A percentile compares a stretch with the other conserved stretches of the same genome.
These are phyloP conservation scores for Cremastinae sp. DNA, from an alignment of 2,888 invertebrate species.

Conservation along the genomic window DNA sequence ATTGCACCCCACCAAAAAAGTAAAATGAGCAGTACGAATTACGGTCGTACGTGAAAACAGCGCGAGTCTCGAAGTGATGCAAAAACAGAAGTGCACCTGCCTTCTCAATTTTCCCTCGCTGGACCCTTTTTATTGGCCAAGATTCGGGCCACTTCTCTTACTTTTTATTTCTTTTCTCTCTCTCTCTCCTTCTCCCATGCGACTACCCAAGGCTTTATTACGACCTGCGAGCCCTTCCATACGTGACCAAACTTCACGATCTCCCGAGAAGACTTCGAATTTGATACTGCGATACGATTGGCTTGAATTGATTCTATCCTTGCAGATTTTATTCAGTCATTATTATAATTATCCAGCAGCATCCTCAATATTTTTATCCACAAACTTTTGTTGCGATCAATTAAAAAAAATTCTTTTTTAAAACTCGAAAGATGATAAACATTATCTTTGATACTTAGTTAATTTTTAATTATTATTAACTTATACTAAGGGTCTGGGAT, in stretches of 20 bases:
- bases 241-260: conserved; percentile 1
- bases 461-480: no score
- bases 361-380: no score
- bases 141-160: conserved; percentile 22
- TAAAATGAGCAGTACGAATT: conserved; percentile 2
- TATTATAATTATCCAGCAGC: no score
- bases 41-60: conserved; percentile 23
- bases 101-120: conserved; percentile 66
- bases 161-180: neutral
- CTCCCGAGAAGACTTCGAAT: neutral
- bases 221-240: neutral
- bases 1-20: neutral
- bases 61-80: conserved; percentile 35
- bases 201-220: neutral
- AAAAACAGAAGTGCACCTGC: conserved; percentile 68
- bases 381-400: no score
- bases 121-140: conserved; percentile 22
- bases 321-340: no score
- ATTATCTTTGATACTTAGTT: no score
- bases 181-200: neutral
- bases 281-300: neutral
- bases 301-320: no score
- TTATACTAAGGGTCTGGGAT: neutral
- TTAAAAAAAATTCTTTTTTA: no score
- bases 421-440: no score